A percentile compares a stretch with the other conserved stretches of the same genome.
These are phyloP conservation scores for Cheumatopsyche charites DNA, from an alignment of 1,140 invertebrate species.

Conservation along the genomic window DNA sequence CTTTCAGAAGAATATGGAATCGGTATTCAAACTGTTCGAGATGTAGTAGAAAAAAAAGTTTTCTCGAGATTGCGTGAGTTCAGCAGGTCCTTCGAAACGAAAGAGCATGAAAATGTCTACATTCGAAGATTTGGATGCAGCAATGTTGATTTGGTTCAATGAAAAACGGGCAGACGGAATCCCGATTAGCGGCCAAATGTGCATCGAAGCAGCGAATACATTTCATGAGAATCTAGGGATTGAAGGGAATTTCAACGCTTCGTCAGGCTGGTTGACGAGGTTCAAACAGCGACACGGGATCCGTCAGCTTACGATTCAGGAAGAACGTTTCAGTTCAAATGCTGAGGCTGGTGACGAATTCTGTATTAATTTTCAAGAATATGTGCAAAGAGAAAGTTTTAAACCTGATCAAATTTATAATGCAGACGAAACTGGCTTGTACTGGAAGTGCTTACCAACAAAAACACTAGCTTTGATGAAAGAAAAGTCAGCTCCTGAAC, in stretches of 20 bases:
- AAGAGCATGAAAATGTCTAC: conserved; percentile 38
- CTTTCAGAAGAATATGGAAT: conserved; percentile 29
- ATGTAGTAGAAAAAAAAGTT: conserved; percentile 33
- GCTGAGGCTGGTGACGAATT: background rate
- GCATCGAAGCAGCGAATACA: conserved; percentile 11
- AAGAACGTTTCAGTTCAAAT: background rate
- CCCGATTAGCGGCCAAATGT: conserved; percentile 28
- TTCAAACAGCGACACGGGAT: conserved; percentile 41
- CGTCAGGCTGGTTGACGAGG: conserved; percentile 34
- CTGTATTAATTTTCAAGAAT: conserved; percentile 37
- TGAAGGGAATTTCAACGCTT: conserved; percentile 20
- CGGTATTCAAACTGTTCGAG: conserved; percentile 23
- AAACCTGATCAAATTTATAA: conserved; percentile 53
- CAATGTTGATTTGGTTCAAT: conserved; percentile 37
- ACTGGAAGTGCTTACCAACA: conserved; percentile 51
- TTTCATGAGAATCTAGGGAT: conserved; percentile 13
- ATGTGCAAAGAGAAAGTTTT: conserved; percentile 43
- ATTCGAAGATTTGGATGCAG: conserved; percentile 37
- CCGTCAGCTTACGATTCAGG: conserved; percentile 20
- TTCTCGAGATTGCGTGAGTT: background rate
- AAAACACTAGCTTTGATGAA: conserved; percentile 49
- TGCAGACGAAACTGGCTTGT: conserved; percentile 51
- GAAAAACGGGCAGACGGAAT: conserved; percentile 29
- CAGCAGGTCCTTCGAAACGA: conserved; percentile 15
- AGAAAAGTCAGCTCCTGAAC: conserved; percentile 49